These are phyloP conservation scores for Pyrocoelia pectoralis DNA, from an alignment of 2,888 invertebrate species.

Conservation along the genomic window DNA sequence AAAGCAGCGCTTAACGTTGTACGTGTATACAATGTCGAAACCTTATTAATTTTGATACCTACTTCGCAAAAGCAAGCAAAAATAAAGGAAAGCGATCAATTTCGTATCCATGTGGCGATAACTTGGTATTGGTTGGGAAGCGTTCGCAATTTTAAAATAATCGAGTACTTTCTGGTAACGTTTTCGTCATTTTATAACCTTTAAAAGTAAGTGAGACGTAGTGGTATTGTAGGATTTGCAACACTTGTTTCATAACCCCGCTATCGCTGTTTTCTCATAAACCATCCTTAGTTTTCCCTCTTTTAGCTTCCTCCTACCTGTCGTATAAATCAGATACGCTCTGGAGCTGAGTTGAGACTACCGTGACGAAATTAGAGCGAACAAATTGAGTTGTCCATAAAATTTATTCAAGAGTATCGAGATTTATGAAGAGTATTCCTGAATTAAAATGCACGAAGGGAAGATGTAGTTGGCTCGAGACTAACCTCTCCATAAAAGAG, in stretches of 20 bases:
- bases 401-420: constrained; percentile 45
- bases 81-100: too few species aligned
- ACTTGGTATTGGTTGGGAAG: too few species aligned
- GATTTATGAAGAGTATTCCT: constrained; percentile 42
- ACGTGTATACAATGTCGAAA: too few species aligned
- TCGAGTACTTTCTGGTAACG: background rate
- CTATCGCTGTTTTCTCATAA: constrained; percentile 41
- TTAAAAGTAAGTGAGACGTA: background rate
- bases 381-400: constrained; percentile 47
- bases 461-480: constrained; percentile 28
- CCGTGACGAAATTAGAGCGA: constrained; percentile 48
- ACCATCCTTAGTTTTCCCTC: constrained; percentile 37
- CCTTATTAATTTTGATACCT: too few species aligned
- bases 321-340: constrained; percentile 39
- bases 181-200: constrained; percentile 2
- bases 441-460: constrained; percentile 44
- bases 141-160: background rate
- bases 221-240: constrained; percentile 35
- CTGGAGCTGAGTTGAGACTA: constrained; percentile 27
- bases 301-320: constrained; percentile 37
- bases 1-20: too few species aligned
- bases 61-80: too few species aligned
- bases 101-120: too few species aligned
- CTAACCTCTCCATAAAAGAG: constrained; percentile 10
- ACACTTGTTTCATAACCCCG: constrained; percentile 41